Base-by-base conservation (phyloP, 2,888 invertebrate species). In the Caradrina kadenii region DNA sequence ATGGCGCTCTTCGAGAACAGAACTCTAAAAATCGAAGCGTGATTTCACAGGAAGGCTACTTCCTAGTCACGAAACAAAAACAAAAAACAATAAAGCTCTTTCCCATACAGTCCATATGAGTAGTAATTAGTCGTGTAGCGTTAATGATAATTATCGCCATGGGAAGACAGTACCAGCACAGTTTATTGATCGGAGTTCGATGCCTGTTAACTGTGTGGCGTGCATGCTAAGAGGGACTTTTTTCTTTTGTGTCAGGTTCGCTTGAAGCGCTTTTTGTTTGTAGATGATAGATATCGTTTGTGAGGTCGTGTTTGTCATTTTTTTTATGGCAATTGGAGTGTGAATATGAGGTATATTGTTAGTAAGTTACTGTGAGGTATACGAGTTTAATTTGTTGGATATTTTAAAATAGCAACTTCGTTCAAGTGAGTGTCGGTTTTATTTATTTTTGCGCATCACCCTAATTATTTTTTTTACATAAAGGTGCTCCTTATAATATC, bases 111-210 rank as follows among this genome's bases (percentile, higher is more conserved):
- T 52, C 63, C 71, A 71, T 81, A 78, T 66, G 66, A 72, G 54
- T 68, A 58, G 74, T 76, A 87, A 88, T 89, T 87, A 88, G 85
- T 83, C 70, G 62, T 75, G 81, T 80, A 77, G 77, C 79, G 85
- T 84, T 88, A 87, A 87, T 85, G 79, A 69, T 80, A 84, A 86
- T 87, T 86, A 87, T 82, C 82, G 39, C 81, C 79, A 73, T 81
- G 70, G 78, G 79, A 81, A 83, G 76, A 69, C 69, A 62, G 60
- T 53, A 69, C 87, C 83, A 86, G 76, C 86, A 87, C 84, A 86
- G 85, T 78, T 82, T 87, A 88, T 90, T 88, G 90, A 90, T 90
- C 86, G 80, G 78, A 76, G 86, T 88, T 89, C 89, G 87, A 88
- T 87, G 84, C 69, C 83, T 81, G 82, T 76, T 84, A 81, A 77